phyloP scores from a whole-genome alignment of 2,797 vertebrate species.

The Fringilla coelebs region DNA sequence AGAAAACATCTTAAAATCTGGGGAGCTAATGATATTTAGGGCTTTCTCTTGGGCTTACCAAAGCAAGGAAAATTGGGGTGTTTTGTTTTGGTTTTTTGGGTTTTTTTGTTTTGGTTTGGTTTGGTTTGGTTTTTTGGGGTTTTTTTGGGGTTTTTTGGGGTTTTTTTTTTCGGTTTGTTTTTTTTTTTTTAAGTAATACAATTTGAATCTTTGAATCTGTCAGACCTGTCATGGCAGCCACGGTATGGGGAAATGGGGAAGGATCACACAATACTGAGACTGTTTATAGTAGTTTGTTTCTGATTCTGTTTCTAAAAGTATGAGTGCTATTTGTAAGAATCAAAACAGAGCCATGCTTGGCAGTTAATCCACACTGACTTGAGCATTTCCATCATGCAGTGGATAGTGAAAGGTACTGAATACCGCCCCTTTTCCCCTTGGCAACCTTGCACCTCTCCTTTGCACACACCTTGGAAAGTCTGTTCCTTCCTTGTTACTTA shows the following conservation, averaged over 20 bases:
- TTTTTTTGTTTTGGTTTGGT: no score
- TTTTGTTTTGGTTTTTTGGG: no score
- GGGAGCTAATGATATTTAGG: background rate
- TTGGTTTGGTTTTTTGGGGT: no score
- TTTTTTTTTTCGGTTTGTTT: no score
- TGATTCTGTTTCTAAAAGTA: background rate
- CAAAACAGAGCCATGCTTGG: accelerated
- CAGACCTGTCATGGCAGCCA: background rate
- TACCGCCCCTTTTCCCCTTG: background rate
- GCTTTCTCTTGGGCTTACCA: background rate
- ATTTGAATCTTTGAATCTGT: background rate
- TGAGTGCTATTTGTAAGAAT: background rate
- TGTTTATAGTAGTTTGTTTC: background rate
- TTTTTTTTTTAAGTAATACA: background rate
- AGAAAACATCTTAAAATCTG: background rate
- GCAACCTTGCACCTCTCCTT: background rate
- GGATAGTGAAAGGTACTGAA: background rate
- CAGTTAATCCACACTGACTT: background rate
- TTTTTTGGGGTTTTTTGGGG: no score
- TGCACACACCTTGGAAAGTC: background rate
- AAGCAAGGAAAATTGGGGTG: background rate
- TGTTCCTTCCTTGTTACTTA: background rate
- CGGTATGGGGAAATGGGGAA: background rate
- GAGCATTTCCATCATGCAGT: background rate
- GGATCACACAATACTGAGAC: background rate